Base-by-base conservation (phyloP, 2,888 invertebrate species). In the Diarsia brunnea region DNA sequence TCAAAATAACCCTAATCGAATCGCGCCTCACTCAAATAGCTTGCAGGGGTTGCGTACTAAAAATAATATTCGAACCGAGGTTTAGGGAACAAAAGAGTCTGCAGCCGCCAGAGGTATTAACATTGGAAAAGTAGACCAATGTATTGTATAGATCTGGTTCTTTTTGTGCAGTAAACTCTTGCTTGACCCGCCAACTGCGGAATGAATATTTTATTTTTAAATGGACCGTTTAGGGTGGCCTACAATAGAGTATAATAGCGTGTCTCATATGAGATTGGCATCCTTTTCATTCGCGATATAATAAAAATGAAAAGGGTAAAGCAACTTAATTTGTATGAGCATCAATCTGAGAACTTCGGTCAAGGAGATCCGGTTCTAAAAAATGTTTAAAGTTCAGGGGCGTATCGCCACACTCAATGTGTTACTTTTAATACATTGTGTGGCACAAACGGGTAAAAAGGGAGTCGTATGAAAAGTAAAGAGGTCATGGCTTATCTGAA, bases 171-270 rank as follows among this genome's bases (percentile, higher is more conserved):
- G n/a, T 71, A 77, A 24, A 45, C 19, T 45, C 31, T 43, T 12
- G 19, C 61, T 78, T n/a, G 53, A 58, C 47, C n/a, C 21, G 11
- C 21, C 53, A 66, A 45, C 27, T 66, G 27, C 21, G 31, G 24
- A 1, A 21, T 69, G 27, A 19, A 53, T 63, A 31, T 38, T 45
- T 16, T n/a, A n/a, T 47, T 24, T 19, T 19, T 11, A 21, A 73
- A 38, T 69, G 16, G 24, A n/a, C 43, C 24, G 1, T 60, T 58
- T 38, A 65, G 58, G 21, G 49, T 58, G 24, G 0, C 24, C 14
- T 7, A 76, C 43, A 51, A 58, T 51, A 31, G 5, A 19, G 16
- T 16, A 11, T 21, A 53, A 31, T 4, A 49, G 7, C 24, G 4
- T 21, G 24, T 73, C 3, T 53, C n/a, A 2, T 51, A 14, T 51